phyloP scores from a whole-genome alignment of 2,888 invertebrate species.

The Coelinius sp. region DNA sequence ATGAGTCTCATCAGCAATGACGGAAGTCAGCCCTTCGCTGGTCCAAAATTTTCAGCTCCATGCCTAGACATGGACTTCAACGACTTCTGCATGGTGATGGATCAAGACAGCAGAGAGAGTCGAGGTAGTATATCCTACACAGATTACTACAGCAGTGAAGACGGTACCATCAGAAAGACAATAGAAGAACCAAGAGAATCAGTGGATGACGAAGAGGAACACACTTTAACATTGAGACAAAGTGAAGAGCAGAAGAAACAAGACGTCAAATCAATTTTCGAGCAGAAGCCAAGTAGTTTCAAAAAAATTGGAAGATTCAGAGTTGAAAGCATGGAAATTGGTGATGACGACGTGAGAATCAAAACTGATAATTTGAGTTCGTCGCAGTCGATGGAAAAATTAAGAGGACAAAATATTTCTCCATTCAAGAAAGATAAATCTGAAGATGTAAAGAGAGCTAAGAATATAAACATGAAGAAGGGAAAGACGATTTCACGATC shows the following conservation, averaged over 20 bases:
- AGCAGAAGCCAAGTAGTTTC: constrained; percentile 56
- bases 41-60: constrained; percentile 74
- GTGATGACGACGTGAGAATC: constrained; percentile 65
- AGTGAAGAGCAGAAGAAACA: constrained; percentile 66
- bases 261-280: constrained; percentile 65
- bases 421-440: constrained; percentile 26
- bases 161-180: constrained; percentile 64
- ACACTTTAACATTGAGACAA: constrained; percentile 65
- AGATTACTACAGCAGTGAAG: constrained; percentile 69
- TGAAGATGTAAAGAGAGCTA: constrained; percentile 11
- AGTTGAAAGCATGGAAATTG: constrained; percentile 67
- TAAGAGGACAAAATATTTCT: constrained; percentile 26
- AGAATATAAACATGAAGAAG: constrained; percentile 38
- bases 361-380: constrained; percentile 55
- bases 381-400: constrained; percentile 43
- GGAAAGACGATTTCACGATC: constrained; percentile 55
- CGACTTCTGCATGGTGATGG: constrained; percentile 64
- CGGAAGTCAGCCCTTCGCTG: constrained; percentile 67
- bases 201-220: constrained; percentile 68
- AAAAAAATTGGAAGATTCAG: constrained; percentile 68
- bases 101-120: constrained; percentile 62
- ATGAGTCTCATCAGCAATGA: constrained; percentile 77
- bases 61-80: constrained; percentile 74
- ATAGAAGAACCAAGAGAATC: constrained; percentile 53
- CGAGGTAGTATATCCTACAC: constrained; percentile 69